phyloP scores from a whole-genome alignment of 2,797 vertebrate genomes.

The Scomberomorus guttatus region DNA sequence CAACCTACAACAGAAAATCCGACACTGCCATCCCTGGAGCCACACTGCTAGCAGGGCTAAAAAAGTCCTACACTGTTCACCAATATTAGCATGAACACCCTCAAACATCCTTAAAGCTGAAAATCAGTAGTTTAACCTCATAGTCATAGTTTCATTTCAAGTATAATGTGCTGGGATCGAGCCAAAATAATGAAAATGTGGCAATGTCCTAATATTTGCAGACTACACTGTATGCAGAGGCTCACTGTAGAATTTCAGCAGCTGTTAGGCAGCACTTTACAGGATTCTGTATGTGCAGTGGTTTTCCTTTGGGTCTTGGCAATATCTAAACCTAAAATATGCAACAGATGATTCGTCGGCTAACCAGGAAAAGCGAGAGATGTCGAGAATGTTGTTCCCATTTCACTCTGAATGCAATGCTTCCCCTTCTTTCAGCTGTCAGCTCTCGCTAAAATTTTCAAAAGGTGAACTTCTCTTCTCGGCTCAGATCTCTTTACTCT shows the following conservation, averaged over 20 bases:
- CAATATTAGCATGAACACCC: too few species aligned
- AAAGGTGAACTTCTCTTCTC: slow-evolving; percentile 47
- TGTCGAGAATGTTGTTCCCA: slow-evolving; percentile 15
- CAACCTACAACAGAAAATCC: too few species aligned
- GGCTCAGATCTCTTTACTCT: slow-evolving; percentile 49
- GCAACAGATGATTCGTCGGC: slow-evolving; percentile 43
- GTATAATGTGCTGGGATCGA: too few species aligned
- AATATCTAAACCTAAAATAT: slow-evolving; percentile 51
- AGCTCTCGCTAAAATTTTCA: slow-evolving; percentile 45
- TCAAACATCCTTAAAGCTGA: too few species aligned
- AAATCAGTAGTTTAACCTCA: too few species aligned
- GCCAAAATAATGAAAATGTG: neutral
- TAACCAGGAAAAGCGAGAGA: slow-evolving; percentile 12
- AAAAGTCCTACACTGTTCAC: too few species aligned
- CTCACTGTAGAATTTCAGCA: neutral
- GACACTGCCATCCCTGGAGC: too few species aligned
- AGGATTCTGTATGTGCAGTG: neutral
- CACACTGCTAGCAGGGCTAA: too few species aligned
- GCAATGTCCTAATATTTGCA: neutral
- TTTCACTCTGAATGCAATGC: slow-evolving; percentile 31
- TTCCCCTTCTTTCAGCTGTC: slow-evolving; percentile 39
- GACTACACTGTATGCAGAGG: neutral
- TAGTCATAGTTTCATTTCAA: too few species aligned
- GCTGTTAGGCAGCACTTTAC: slow-evolving; percentile 5
- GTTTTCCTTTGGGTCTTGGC: slow-evolving; percentile 25